Base-by-base conservation (phyloP, 2,113 vertebrate species). In the Edolisoma coerulescens region DNA sequence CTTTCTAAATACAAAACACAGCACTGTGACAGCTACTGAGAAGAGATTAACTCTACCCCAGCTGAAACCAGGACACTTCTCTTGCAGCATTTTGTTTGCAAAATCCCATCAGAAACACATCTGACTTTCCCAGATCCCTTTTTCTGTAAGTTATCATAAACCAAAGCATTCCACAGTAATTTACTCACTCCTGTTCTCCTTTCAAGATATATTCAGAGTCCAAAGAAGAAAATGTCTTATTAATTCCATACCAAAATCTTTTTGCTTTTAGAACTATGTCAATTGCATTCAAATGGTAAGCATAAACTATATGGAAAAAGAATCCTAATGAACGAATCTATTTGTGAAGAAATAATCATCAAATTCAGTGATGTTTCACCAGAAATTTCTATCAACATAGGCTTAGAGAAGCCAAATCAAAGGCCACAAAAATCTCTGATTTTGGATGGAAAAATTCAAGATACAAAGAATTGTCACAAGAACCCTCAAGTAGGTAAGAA, bases 311-410 rank as follows among this genome's bases (percentile, higher is more conserved):
- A 16, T 28, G 6, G 32, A 4, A 71, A 37, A 42, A 33, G 15
- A 61, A 20, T 44, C 7, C 19, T 52, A 16, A 32, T 44, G 16
- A 50, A 45, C 1, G 0, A 64, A 69, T 32, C 1, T 74, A 7
- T 57, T 54, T 59, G 26, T 54, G 30, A 63, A 45, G 11, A 59
- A 7, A 54, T 9, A 26, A 71, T 7, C n/a, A 61, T 23, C 32
- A 52, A 53, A 70, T 67, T 70, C 47, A 19, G 8, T n/a, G 11
- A 44, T 35, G 9, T 37, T 87, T 54, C 23, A 52, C 32, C 23
- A 84, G 24, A 67, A 75, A 57, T 63, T 67, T 87, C 19, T 75
- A 39, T 74, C n/a, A 41, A 57, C 2, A 15, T 5, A n/a, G 24
- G 5, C 41, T 73, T 69, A 57, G 5, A 63, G 30, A 87, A 74